phyloP scores from a whole-genome alignment of 2,888 invertebrate species.

The Drosophila phalerata region DNA sequence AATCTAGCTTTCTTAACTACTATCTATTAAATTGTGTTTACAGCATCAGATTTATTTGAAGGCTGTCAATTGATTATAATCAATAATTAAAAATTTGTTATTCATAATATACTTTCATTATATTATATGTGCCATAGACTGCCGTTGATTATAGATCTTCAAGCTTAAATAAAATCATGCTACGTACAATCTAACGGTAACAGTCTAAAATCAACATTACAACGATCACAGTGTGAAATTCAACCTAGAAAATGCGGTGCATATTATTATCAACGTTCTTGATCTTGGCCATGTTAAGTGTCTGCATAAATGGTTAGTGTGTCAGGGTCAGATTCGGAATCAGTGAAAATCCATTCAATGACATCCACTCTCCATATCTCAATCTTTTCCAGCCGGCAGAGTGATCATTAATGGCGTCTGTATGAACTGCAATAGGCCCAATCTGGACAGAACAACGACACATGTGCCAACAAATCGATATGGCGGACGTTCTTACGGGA shows the following conservation, averaged over 20 bases:
- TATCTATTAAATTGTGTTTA: neutral
- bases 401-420: slow-evolving; percentile 63
- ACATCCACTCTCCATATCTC: neutral
- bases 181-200: too few species aligned
- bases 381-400: slow-evolving; percentile 49
- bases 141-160: neutral
- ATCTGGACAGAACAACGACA: slow-evolving; percentile 1
- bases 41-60: neutral
- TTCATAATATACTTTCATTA: neutral
- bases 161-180: neutral
- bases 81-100: neutral
- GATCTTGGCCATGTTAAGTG: slow-evolving; percentile 33
- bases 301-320: slow-evolving; percentile 48
- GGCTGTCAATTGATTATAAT: neutral
- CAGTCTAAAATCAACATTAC: slow-evolving; percentile 15
- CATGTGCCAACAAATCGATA: neutral
- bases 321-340: rapidly evolving
- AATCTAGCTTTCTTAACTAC: neutral
- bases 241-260: slow-evolving; percentile 47
- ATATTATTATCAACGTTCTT: slow-evolving; percentile 45
- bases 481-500: neutral
- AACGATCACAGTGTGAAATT: neutral
- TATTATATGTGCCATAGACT: neutral
- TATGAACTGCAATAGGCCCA: slow-evolving; percentile 42
- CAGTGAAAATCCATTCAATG: neutral